Evolutionary conservation across 2,113 vertebrate genomes (phyloP).

Genomic region (Agapornis roseicollis): DNA sequence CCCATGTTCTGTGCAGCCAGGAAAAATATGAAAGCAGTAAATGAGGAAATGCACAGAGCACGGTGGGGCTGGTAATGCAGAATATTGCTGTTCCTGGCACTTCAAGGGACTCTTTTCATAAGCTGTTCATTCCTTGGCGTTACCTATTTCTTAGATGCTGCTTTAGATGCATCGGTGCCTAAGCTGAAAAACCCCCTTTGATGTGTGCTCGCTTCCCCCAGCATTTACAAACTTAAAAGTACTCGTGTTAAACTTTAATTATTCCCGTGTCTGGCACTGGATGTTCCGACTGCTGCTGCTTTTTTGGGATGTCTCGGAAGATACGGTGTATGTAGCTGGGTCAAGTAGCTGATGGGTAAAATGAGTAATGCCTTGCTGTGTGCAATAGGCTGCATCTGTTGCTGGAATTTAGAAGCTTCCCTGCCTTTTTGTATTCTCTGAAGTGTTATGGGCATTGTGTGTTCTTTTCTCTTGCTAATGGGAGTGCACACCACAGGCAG

Average conservation of each 20-base stretch:
- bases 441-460: background rate
- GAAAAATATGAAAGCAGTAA: background rate
- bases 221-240: slow-evolving; percentile 49
- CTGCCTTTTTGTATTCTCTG: background rate
- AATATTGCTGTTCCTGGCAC: background rate
- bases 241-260: slow-evolving; percentile 53
- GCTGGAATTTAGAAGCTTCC: background rate
- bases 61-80: background rate
- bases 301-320: slow-evolving; percentile 48
- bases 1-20: background rate
- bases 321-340: slow-evolving; percentile 1
- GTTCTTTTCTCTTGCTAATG: background rate
- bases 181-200: slow-evolving; percentile 12
- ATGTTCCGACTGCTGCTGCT: slow-evolving; percentile 34
- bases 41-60: background rate
- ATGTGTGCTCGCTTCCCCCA: slow-evolving; percentile 7
- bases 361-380: background rate
- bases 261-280: slow-evolving; percentile 27
- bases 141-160: slow-evolving; percentile 8
- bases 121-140: background rate
- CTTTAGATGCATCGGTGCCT: background rate
- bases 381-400: background rate
- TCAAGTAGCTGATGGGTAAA: slow-evolving; percentile 26
- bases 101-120: background rate
- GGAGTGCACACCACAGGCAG: background rate